Conservation (phyloP, 2,888 invertebrate genomes). For the Coenonympha glycerion region DNA sequence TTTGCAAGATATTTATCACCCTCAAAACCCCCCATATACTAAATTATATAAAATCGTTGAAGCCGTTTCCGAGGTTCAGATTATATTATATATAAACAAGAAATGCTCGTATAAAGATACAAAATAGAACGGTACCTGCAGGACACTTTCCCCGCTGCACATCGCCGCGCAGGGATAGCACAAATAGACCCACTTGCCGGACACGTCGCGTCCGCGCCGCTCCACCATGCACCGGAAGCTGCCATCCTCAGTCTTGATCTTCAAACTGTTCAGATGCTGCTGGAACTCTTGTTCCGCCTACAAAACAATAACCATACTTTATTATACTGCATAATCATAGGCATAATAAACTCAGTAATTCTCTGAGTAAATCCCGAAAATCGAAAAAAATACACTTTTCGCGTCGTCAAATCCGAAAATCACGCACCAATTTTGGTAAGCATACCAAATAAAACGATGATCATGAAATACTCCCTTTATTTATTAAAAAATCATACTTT, state of each 20-base stretch:
- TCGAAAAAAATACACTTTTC: background rate
- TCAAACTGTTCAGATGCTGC: conserved; percentile 61
- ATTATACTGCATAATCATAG: background rate
- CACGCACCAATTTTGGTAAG: conserved; percentile 3
- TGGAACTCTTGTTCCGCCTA: conserved; percentile 68
- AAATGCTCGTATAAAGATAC: no score
- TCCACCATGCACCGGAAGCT: conserved; percentile 62
- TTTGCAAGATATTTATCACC: no score
- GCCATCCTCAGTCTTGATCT: conserved; percentile 67
- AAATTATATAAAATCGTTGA: no score
- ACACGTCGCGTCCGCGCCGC: conserved; percentile 56
- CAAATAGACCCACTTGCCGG: conserved; percentile 66
- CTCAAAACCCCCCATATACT: no score
- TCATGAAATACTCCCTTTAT: conserved; percentile 39
- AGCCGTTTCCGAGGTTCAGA: no score
- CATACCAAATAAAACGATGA: conserved; percentile 29
- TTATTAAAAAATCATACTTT: conserved; percentile 29
- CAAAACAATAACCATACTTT: conserved; percentile 21
- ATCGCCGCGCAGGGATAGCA: conserved; percentile 73
- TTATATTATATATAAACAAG: no score
- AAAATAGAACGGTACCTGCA: conserved; percentile 57
- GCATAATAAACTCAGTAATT: background rate
- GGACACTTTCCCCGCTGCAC: conserved; percentile 60
- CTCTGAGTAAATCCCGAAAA: background rate
- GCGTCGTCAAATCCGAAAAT: background rate